These are phyloP conservation scores for Onthophagus taurus DNA, from an alignment of 1,140 invertebrate genomes.

Conservation along the genomic window DNA sequence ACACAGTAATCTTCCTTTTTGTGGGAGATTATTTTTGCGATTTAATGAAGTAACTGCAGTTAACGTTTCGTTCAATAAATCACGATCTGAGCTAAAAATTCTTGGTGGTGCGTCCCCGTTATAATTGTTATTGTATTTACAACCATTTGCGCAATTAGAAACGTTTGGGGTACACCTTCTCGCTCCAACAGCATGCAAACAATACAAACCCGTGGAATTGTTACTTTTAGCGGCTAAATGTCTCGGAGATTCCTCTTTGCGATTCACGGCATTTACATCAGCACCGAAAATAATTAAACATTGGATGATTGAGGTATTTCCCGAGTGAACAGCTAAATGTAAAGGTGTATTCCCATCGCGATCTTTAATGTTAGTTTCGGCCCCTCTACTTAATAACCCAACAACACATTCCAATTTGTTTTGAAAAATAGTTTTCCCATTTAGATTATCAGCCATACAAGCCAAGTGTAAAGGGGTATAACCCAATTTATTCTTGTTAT, in stretches of 20 bases:
- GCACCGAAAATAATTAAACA: constrained; percentile 85
- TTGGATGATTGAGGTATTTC: constrained; percentile 57
- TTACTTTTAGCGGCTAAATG: constrained; percentile 61
- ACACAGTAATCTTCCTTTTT: constrained; percentile 58
- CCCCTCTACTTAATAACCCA: constrained; percentile 66
- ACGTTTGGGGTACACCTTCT: constrained; percentile 51
- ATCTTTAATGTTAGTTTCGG: constrained; percentile 54
- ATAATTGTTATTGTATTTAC: constrained; percentile 46
- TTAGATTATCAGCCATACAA: constrained; percentile 73
- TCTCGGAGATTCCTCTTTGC: constrained; percentile 60
- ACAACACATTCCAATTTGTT: constrained; percentile 70
- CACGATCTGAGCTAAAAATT: constrained; percentile 44
- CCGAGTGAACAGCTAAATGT: constrained; percentile 61
- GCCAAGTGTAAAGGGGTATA: constrained; percentile 80
- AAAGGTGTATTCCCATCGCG: constrained; percentile 70
- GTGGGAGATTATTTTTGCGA: constrained; percentile 23
- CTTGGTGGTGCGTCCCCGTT: constrained; percentile 53
- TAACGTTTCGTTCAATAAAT: constrained; percentile 48
- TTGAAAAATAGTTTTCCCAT: constrained; percentile 71
- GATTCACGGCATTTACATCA: constrained; percentile 70
- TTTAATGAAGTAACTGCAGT: constrained; percentile 38
- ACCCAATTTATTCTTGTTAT: constrained; percentile 67
- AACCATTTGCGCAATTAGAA: constrained; percentile 51
- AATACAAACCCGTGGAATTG: constrained; percentile 67
- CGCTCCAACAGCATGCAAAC: constrained; percentile 79